Percentiles rank a stretch among this genome's conserved stretches.
Evolutionary conservation across 2,113 vertebrate species (phyloP).

Genomic region (Grammomys surdaster): DNA sequence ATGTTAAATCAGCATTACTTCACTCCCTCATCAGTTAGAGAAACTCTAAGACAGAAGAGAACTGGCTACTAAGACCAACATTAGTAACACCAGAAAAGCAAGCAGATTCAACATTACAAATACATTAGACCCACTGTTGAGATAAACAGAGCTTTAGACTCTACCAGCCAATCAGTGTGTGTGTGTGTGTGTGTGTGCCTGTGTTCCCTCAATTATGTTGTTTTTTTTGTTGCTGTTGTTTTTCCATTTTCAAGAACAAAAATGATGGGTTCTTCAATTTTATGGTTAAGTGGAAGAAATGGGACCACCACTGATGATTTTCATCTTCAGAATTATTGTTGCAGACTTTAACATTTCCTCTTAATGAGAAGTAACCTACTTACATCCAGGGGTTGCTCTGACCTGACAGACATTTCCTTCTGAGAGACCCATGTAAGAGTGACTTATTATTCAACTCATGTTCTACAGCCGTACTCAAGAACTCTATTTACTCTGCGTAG

Average conservation of each 20-base stretch:
- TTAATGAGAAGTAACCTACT: slow-evolving; percentile 48
- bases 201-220: not conserved
- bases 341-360: not conserved
- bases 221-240: not conserved
- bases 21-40: not conserved
- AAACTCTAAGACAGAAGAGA: not conserved
- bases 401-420: slow-evolving; percentile 27
- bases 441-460: slow-evolving; percentile 23
- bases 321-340: not conserved
- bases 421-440: slow-evolving; percentile 38
- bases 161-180: not conserved
- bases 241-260: not conserved
- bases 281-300: slow-evolving; percentile 31
- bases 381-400: slow-evolving; percentile 48
- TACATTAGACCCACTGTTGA: not conserved
- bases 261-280: not conserved
- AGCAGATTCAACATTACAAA: slow-evolving; percentile 10
- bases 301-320: not conserved
- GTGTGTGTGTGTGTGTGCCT: not conserved
- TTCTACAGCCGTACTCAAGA: slow-evolving; percentile 54
- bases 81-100: not conserved
- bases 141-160: not conserved
- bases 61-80: not conserved
- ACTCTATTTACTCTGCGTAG: slow-evolving; percentile 45
- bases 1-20: not conserved